Conservation (phyloP, 2,888 invertebrate species). For the Beris morrisii region DNA sequence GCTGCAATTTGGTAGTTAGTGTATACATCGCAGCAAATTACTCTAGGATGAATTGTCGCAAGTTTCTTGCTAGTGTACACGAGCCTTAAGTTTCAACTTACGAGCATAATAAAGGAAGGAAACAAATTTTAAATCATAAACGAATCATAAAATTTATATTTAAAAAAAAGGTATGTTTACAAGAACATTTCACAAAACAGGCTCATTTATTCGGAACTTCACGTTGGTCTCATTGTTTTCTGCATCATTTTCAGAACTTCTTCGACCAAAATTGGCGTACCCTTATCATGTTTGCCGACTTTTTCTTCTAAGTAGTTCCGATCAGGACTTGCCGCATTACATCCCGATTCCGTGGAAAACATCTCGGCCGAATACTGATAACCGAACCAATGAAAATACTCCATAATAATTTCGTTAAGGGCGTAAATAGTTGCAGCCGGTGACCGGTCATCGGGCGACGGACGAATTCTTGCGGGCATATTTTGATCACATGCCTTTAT, state of each 20-base stretch:
- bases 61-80: no score
- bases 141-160: no score
- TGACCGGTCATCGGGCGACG: slow-evolving; percentile 16
- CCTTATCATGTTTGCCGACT: slow-evolving; percentile 42
- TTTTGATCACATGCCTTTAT: background rate
- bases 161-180: no score
- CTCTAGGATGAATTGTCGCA: no score
- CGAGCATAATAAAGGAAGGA: no score
- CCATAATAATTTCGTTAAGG: slow-evolving; percentile 45
- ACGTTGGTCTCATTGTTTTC: background rate
- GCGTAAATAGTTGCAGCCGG: slow-evolving; percentile 6
- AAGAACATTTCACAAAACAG: no score
- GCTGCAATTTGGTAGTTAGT: no score
- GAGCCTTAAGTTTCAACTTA: no score
- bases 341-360: slow-evolving; percentile 49
- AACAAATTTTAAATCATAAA: no score
- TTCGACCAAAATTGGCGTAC: slow-evolving; percentile 49
- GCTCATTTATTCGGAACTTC: no score
- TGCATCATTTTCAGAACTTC: slow-evolving; percentile 41
- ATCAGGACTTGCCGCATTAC: slow-evolving; percentile 38
- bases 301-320: slow-evolving; percentile 44
- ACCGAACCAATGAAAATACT: slow-evolving; percentile 52
- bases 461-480: background rate
- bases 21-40: no score
- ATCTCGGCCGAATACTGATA: slow-evolving; percentile 52